These are phyloP conservation scores for Phyllotreta cruciferae DNA, from an alignment of 2,888 invertebrate genomes.

Conservation along the genomic window DNA sequence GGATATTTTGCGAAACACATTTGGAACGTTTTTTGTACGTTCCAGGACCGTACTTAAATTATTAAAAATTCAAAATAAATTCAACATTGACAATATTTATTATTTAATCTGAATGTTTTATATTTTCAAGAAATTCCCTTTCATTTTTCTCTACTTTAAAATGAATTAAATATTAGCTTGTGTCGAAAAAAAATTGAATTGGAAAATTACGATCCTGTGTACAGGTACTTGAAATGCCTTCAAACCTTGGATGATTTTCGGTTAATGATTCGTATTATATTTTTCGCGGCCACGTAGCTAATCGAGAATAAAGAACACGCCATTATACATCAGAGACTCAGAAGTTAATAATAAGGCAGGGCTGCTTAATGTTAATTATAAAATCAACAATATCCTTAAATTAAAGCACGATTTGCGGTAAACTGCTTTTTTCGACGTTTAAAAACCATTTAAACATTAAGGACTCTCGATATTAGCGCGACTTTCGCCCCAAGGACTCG, in stretches of 20 bases:
- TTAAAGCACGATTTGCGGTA: conserved; percentile 23
- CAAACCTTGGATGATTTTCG: conserved; percentile 20
- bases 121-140: too few species aligned
- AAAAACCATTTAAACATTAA: conserved; percentile 29
- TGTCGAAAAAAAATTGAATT: conserved; percentile 1
- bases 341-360: conserved; percentile 15
- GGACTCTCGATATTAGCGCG: conserved; percentile 3
- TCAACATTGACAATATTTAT: too few species aligned
- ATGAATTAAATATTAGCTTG: too few species aligned
- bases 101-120: too few species aligned
- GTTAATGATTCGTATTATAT: conserved; percentile 11
- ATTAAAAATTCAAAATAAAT: too few species aligned
- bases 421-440: conserved; percentile 23
- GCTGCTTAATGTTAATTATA: conserved; percentile 22
- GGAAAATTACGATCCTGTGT: conserved; percentile 5
- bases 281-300: conserved; percentile 17
- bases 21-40: too few species aligned
- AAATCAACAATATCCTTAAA: conserved; percentile 26
- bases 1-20: too few species aligned
- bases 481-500: neutral
- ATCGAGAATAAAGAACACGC: conserved; percentile 21
- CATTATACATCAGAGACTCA: conserved; percentile 17
- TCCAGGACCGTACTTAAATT: too few species aligned
- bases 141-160: too few species aligned
- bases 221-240: neutral